A percentile compares a stretch with the other conserved stretches of the same genome.
These are phyloP conservation scores for Varroa destructor DNA, from an alignment of 1,140 invertebrate species.

Conservation along the genomic window DNA sequence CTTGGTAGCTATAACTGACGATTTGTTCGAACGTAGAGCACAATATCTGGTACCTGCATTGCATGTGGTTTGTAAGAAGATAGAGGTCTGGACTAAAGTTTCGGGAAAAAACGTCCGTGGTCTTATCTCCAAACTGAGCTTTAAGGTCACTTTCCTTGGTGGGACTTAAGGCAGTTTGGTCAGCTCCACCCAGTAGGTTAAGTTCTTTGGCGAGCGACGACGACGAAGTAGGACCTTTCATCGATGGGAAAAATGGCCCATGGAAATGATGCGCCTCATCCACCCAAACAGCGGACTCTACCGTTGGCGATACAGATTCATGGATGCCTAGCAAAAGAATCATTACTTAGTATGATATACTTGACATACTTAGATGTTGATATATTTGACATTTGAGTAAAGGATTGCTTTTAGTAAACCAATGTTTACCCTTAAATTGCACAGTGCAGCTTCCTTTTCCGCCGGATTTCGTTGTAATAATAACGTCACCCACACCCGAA, in stretches of 20 bases:
- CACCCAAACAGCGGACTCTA: slow-evolving; percentile 97
- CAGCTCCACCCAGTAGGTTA: not conserved
- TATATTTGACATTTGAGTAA: too few relatives aligned
- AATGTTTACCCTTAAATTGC: slow-evolving; percentile 60
- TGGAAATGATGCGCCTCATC: slow-evolving; percentile 50
- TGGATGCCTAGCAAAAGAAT: slow-evolving; percentile 42
- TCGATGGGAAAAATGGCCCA: slow-evolving; percentile 35
- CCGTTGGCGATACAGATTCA: slow-evolving; percentile 76
- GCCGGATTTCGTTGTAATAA: slow-evolving; percentile 75
- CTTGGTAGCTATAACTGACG: too few relatives aligned
- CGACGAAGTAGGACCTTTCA: slow-evolving; percentile 37
- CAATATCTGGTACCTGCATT: not conserved
- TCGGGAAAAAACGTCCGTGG: slow-evolving; percentile 44
- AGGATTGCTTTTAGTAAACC: too few relatives aligned
- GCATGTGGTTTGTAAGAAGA: slow-evolving; percentile 73
- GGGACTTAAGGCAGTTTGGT: not conserved
- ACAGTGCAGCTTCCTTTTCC: slow-evolving; percentile 86
- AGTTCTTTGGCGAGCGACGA: slow-evolving; percentile 37
- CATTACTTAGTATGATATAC: not conserved
- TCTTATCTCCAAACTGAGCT: slow-evolving; percentile 17
- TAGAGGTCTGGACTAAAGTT: slow-evolving; percentile 93
- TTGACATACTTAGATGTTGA: too few relatives aligned
- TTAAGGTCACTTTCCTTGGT: slow-evolving; percentile 1
- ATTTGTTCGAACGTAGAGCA: too few relatives aligned
- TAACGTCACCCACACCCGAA: slow-evolving; percentile 87